These are phyloP conservation scores for Ameiurus melas DNA, from an alignment of 2,113 vertebrate species.

Conservation along the genomic window DNA sequence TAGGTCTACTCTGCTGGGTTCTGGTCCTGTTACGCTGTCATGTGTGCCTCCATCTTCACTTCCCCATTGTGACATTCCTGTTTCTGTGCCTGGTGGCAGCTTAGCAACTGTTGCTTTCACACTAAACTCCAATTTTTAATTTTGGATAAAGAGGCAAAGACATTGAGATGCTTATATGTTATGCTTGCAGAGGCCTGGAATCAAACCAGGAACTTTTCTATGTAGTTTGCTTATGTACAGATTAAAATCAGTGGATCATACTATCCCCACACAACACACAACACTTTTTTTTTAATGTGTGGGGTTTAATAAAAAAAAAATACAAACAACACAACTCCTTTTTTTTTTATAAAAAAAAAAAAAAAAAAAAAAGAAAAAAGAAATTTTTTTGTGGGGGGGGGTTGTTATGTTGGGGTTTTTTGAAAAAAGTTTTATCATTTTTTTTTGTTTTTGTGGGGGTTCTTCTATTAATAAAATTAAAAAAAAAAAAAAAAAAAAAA, in stretches of 20 bases:
- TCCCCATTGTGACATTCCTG: constrained; percentile 13
- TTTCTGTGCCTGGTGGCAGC: constrained; percentile 16
- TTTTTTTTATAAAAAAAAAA: too few relatives aligned
- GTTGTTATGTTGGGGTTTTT: too few relatives aligned
- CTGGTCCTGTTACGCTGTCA: neutral
- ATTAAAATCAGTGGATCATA: neutral
- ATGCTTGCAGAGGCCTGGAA: neutral
- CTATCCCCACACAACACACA: too few relatives aligned
- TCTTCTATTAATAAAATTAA: too few relatives aligned
- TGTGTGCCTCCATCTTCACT: neutral
- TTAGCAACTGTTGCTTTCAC: constrained; percentile 1
- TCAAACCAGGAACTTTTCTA: neutral
- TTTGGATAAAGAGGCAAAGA: neutral
- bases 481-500: too few relatives aligned
- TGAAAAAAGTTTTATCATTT: too few relatives aligned
- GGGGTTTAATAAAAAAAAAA: too few relatives aligned
- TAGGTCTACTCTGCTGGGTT: neutral
- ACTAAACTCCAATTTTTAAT: neutral
- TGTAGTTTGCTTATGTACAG: neutral
- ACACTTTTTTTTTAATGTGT: too few relatives aligned
- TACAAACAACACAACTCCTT: too few relatives aligned
- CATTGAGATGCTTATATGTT: neutral
- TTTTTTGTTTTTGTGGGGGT: too few relatives aligned
- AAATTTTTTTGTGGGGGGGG: too few relatives aligned
- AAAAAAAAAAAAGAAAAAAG: too few relatives aligned